A percentile compares a stretch with the other conserved stretches of the same genome.
Evolutionary conservation across 1,140 invertebrate species (phyloP).

Genomic region (Drosophila baimaii): DNA sequence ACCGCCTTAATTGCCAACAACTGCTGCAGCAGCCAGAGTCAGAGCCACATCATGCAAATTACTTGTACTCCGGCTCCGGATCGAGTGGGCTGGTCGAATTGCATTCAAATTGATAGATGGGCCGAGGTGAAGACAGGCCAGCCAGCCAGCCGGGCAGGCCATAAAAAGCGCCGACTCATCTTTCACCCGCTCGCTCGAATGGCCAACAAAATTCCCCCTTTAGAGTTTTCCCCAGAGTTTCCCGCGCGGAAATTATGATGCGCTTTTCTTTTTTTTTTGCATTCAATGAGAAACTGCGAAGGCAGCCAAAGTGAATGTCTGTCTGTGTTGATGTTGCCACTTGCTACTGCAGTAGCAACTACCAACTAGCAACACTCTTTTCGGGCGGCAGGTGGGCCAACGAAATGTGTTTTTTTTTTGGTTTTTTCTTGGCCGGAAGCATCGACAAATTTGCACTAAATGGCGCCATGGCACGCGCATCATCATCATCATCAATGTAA

Average conservation of each 20-base stretch:
- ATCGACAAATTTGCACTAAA: slow-evolving; percentile 72
- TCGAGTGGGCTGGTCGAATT: slow-evolving; percentile 11
- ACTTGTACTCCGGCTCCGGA: slow-evolving; percentile 7
- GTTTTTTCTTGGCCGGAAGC: slow-evolving; percentile 63
- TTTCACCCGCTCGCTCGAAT: slow-evolving; percentile 47
- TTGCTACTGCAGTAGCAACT: slow-evolving; percentile 50
- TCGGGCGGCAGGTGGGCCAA: slow-evolving; percentile 27
- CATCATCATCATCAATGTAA: slow-evolving; percentile 55
- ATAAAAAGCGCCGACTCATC: slow-evolving; percentile 62
- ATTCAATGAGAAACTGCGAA: slow-evolving; percentile 49
- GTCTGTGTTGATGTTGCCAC: slow-evolving; percentile 27
- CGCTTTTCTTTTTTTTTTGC: slow-evolving; percentile 51
- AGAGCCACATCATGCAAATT: slow-evolving; percentile 29
- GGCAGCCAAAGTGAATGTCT: slow-evolving; percentile 68
- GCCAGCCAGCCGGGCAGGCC: background rate
- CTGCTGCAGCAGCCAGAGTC: background rate
- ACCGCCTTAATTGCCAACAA: slow-evolving; percentile 54
- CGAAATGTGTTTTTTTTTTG: background rate
- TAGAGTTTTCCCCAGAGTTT: slow-evolving; percentile 15
- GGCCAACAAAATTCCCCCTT: slow-evolving; percentile 5
- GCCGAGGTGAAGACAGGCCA: slow-evolving; percentile 31
- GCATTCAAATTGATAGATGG: slow-evolving; percentile 39
- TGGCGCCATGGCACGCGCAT: slow-evolving; percentile 73
- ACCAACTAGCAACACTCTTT: slow-evolving; percentile 19
- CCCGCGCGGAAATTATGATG: slow-evolving; percentile 64